A percentile compares a stretch with the other conserved stretches of the same genome.
Conservation (phyloP, 2,888 invertebrate genomes). For the Amphipyra berbera region DNA sequence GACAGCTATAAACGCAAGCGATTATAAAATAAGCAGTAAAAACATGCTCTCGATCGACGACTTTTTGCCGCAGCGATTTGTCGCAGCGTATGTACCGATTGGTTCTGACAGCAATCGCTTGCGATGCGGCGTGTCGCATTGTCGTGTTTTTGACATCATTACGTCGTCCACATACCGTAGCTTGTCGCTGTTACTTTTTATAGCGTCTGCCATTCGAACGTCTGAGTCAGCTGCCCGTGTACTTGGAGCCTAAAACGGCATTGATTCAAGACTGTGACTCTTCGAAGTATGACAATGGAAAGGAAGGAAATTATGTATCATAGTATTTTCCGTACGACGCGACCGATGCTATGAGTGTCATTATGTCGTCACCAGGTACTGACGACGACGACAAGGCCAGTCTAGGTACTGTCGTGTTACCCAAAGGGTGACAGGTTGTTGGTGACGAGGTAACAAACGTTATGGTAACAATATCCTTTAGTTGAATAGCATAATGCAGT, state of each 20-base stretch:
- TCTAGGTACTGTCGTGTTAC: conserved; percentile 11
- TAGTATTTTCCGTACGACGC: conserved; percentile 4
- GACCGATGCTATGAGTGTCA: background rate
- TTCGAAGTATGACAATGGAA: background rate
- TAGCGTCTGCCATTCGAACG: conserved; percentile 34
- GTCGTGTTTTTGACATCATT: conserved; percentile 48
- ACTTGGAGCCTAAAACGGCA: background rate
- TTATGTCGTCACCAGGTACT: background rate
- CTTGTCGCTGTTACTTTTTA: conserved; percentile 40
- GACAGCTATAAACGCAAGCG: conserved; percentile 38
- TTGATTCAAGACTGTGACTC: conserved; percentile 18
- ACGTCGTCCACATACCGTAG: conserved; percentile 40
- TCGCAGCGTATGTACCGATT: conserved; percentile 39
- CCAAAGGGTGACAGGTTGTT: background rate
- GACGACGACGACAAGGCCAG: background rate
- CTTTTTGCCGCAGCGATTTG: conserved; percentile 41
- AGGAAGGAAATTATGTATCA: background rate
- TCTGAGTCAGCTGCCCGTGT: conserved; percentile 34
- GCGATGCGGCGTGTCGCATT: conserved; percentile 40
- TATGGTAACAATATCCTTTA: conserved; percentile 1
- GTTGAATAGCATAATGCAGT: background rate
- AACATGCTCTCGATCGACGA: conserved; percentile 28
- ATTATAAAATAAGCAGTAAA: conserved; percentile 45
- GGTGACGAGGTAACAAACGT: background rate
- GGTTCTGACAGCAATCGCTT: conserved; percentile 35